Evolutionary conservation across 2,888 invertebrate genomes (phyloP).

Genomic region (Heliconius charithonia): DNA sequence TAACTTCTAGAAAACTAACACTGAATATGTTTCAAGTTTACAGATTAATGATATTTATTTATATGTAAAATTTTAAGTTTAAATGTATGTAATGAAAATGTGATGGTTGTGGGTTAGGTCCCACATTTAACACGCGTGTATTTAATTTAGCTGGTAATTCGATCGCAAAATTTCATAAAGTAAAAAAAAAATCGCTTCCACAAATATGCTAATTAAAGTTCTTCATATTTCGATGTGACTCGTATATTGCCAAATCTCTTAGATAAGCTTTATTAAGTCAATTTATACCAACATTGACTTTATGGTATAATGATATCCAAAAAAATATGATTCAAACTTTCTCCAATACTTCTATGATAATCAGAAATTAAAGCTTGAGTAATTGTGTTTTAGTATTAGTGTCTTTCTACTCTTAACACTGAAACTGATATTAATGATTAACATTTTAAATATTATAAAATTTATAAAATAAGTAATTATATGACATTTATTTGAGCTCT

Average conservation of each 20-base stretch:
- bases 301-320: no score
- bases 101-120: no score
- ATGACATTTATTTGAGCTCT: background rate
- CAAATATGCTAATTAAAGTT: no score
- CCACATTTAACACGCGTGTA: no score
- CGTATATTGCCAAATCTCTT: background rate
- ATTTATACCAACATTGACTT: no score
- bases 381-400: background rate
- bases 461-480: background rate
- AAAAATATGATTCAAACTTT: no score
- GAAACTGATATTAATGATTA: background rate
- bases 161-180: no score
- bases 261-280: background rate
- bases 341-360: background rate
- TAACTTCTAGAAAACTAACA: background rate
- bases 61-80: no score
- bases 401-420: background rate
- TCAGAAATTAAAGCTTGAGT: background rate
- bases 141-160: no score
- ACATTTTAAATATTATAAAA: background rate
- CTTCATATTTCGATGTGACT: background rate
- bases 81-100: no score
- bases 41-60: background rate
- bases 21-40: background rate
- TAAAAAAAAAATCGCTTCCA: no score